These are phyloP conservation scores for Artibeus jamaicensis DNA, from an alignment of 2,797 vertebrate species.

Conservation along the genomic window DNA sequence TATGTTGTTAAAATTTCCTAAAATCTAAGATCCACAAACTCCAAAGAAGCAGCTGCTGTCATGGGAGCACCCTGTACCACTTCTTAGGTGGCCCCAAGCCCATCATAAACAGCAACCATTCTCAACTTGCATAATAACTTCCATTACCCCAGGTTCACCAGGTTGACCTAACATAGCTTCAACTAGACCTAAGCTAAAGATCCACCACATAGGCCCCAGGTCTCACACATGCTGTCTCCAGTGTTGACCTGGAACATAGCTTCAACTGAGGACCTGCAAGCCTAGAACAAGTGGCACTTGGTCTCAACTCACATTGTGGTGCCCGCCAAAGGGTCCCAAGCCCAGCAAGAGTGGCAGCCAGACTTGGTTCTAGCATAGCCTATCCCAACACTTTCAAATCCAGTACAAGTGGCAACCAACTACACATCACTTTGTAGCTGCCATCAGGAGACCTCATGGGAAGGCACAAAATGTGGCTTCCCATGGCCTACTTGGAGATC, in stretches of 20 bases:
- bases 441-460: neutral
- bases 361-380: neutral
- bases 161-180: too few relatives aligned
- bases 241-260: neutral
- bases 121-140: neutral
- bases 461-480: neutral
- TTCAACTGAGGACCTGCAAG: neutral
- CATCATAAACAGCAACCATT: neutral
- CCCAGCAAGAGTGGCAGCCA: neutral
- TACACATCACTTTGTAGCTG: neutral
- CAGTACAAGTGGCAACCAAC: neutral
- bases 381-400: neutral
- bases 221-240: neutral
- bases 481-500: neutral
- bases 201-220: too few relatives aligned
- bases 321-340: neutral
- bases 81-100: neutral
- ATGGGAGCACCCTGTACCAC: neutral
- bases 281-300: neutral
- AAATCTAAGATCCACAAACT: too few relatives aligned
- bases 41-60: neutral
- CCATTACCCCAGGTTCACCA: too few relatives aligned
- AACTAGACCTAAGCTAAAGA: too few relatives aligned
- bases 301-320: neutral
- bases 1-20: too few relatives aligned